phyloP scores from a whole-genome alignment of 2,797 vertebrate genomes.

The Alosa sapidissima region DNA sequence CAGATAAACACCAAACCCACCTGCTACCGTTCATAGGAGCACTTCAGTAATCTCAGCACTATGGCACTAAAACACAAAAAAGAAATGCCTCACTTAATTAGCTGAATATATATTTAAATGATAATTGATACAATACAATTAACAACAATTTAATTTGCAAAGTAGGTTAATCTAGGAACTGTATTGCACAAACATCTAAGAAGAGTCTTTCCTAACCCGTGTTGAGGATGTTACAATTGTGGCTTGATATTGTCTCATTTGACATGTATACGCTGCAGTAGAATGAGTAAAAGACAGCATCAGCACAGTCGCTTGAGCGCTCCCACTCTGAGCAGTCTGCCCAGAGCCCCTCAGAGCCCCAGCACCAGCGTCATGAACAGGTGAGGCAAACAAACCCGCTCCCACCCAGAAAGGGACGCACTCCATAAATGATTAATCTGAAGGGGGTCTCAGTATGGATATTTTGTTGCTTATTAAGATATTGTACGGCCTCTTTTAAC shows the following conservation, averaged over 20 bases:
- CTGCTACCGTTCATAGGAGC: conserved; percentile 42
- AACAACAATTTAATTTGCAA: not conserved
- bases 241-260: not conserved
- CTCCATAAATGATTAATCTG: not conserved
- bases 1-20: conserved; percentile 31
- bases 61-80: no score
- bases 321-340: conserved; percentile 16
- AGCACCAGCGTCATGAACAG: conserved; percentile 44
- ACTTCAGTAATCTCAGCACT: not conserved
- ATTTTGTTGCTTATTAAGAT: not conserved
- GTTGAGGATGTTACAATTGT: not conserved
- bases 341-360: not conserved
- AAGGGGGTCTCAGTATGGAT: not conserved
- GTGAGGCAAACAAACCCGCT: conserved; percentile 7
- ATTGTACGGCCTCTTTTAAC: not conserved
- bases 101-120: not conserved
- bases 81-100: not conserved
- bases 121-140: no score
- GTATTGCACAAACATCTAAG: not conserved
- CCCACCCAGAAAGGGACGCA: not conserved
- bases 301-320: not conserved
- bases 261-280: not conserved
- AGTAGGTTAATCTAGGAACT: not conserved
- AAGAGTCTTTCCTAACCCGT: not conserved
- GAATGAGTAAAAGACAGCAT: conserved; percentile 29